Percentiles rank a stretch among this genome's conserved stretches.
phyloP scores from a whole-genome alignment of 1,140 invertebrate species.

The Diabrotica undecimpunctata region DNA sequence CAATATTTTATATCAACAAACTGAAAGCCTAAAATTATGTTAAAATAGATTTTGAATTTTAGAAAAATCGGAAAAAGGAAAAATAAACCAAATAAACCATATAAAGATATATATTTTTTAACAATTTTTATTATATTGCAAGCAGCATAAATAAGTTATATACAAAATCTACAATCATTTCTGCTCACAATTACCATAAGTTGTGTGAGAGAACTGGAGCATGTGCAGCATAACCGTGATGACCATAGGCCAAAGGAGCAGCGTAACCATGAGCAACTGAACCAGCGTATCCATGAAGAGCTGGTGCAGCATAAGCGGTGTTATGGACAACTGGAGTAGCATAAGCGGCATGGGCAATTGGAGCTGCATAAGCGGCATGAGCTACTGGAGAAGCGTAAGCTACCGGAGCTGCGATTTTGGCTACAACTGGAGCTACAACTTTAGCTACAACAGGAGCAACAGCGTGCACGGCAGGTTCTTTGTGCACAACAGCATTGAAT shows the following conservation, averaged over 20 bases:
- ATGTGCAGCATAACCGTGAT: conserved; percentile 4
- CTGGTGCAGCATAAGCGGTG: background rate
- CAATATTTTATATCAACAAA: too few relatives aligned
- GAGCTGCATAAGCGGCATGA: conserved; percentile 30
- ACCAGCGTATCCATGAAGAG: background rate
- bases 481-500: conserved; percentile 49
- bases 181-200: background rate
- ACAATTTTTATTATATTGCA: too few relatives aligned
- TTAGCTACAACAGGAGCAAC: conserved; percentile 2
- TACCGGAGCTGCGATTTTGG: background rate
- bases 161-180: background rate
- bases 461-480: conserved; percentile 15
- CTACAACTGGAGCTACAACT: conserved; percentile 17
- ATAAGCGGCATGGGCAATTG: background rate
- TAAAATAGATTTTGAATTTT: too few relatives aligned
- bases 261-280: background rate
- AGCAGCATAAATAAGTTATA: background rate
- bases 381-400: conserved; percentile 26
- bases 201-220: conserved; percentile 5
- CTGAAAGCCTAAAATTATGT: too few relatives aligned
- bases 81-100: too few relatives aligned
- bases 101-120: too few relatives aligned
- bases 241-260: background rate
- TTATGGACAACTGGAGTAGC: background rate
- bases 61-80: too few relatives aligned